phyloP scores from a whole-genome alignment of 2,888 invertebrate species.

The Amiota mariae region DNA sequence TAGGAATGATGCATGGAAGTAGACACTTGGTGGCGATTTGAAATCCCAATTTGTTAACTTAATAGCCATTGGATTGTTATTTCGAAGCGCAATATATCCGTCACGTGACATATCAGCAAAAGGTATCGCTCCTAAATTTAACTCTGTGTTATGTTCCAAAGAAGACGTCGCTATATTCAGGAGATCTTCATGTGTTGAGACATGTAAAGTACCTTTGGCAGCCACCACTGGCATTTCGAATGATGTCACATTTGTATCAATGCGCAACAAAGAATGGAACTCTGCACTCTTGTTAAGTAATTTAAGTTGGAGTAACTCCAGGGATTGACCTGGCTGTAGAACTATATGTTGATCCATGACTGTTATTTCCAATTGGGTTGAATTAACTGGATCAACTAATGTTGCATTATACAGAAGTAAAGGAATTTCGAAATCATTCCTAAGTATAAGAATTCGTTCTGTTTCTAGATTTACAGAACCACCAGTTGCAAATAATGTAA shows the following conservation, averaged over 20 bases:
- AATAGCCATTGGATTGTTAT: slow-evolving; percentile 70
- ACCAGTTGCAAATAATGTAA: slow-evolving; percentile 65
- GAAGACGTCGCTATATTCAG: slow-evolving; percentile 36
- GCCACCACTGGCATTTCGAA: slow-evolving; percentile 75
- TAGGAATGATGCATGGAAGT: slow-evolving; percentile 74
- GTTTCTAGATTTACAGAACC: slow-evolving; percentile 55
- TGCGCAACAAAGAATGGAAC: slow-evolving; percentile 62
- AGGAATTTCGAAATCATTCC: slow-evolving; percentile 83
- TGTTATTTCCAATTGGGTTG: slow-evolving; percentile 48
- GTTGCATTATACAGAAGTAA: slow-evolving; percentile 83
- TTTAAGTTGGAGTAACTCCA: slow-evolving; percentile 62
- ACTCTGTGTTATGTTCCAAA: slow-evolving; percentile 57
- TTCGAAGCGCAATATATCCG: slow-evolving; percentile 68
- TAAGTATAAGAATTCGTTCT: slow-evolving; percentile 77
- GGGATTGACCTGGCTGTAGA: slow-evolving; percentile 63
- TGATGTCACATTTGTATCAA: slow-evolving; percentile 75
- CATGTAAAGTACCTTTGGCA: slow-evolving; percentile 74
- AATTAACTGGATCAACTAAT: slow-evolving; percentile 73
- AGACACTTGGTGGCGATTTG: slow-evolving; percentile 65
- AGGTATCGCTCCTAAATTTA: slow-evolving; percentile 72
- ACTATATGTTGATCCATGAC: slow-evolving; percentile 44
- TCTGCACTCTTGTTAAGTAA: slow-evolving; percentile 62
- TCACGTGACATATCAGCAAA: slow-evolving; percentile 68
- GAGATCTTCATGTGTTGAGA: slow-evolving; percentile 61
- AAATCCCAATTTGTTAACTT: slow-evolving; percentile 69